These are phyloP conservation scores for Capitulum mitella DNA, from an alignment of 2,888 invertebrate genomes.

Conservation along the genomic window DNA sequence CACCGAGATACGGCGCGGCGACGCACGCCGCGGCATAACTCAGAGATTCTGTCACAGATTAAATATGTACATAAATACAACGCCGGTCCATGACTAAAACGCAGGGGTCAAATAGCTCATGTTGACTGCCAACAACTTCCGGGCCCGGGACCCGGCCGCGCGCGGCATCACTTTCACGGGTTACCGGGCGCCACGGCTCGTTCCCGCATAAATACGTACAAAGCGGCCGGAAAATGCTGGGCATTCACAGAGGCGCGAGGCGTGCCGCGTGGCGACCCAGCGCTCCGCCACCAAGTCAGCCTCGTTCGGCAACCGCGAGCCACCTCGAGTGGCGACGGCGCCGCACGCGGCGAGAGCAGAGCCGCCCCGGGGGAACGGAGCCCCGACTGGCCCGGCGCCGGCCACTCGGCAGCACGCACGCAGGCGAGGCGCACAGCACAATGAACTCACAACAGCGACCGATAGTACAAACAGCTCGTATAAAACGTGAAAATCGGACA, in stretches of 20 bases:
- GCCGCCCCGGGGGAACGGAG: no score
- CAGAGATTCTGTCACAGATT: not conserved
- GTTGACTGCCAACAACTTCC: not conserved
- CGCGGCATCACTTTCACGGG: not conserved
- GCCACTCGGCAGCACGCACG: no score
- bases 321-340: no score
- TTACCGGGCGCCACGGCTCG: not conserved
- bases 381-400: no score
- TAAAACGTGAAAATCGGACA: slow-evolving; percentile 17
- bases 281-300: no score
- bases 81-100: not conserved
- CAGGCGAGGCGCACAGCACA: not conserved
- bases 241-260: not conserved
- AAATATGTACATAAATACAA: slow-evolving; percentile 23
- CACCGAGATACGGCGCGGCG: no score
- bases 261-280: not conserved
- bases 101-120: not conserved
- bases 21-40: not conserved
- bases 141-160: not conserved
- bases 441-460: not conserved
- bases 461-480: not conserved
- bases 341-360: no score
- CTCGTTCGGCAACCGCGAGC: no score
- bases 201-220: not conserved
- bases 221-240: not conserved